Evolutionary conservation across 2,797 vertebrate genomes (phyloP).

Genomic region (Nannoperca australis): DNA sequence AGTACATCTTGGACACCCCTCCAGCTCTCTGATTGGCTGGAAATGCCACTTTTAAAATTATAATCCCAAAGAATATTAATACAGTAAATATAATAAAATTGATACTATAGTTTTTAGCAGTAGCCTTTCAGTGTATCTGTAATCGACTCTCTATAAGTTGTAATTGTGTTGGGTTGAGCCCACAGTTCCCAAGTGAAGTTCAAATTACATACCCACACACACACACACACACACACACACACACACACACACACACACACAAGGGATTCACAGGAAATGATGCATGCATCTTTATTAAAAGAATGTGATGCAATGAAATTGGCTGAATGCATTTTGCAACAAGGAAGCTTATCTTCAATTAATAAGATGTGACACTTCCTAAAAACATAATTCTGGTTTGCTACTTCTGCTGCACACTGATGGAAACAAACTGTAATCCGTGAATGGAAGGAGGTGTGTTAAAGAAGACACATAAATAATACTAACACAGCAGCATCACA

Average conservation of each 20-base stretch:
- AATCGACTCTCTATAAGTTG: not conserved
- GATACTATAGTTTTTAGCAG: not conserved
- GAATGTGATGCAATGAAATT: too few species aligned
- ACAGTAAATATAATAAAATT: too few species aligned
- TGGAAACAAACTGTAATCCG: not conserved
- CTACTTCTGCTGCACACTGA: not conserved
- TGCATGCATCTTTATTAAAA: not conserved
- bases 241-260: not conserved
- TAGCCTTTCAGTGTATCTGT: not conserved
- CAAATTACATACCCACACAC: too few species aligned
- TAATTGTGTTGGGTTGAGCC: not conserved
- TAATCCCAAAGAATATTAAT: not conserved
- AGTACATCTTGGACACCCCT: not conserved
- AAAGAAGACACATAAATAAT: not conserved
- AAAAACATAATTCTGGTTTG: conserved; percentile 8
- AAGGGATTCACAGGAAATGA: not conserved
- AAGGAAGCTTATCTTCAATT: not conserved
- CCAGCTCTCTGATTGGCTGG: not conserved
- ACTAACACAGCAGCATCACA: not conserved
- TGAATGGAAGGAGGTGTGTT: not conserved
- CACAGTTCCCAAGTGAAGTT: not conserved
- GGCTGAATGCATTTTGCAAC: not conserved
- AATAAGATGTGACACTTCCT: not conserved
- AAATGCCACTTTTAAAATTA: not conserved
- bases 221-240: not conserved